phyloP scores from a whole-genome alignment of 2,113 vertebrate species.

The Puntigrus tetrazona region DNA sequence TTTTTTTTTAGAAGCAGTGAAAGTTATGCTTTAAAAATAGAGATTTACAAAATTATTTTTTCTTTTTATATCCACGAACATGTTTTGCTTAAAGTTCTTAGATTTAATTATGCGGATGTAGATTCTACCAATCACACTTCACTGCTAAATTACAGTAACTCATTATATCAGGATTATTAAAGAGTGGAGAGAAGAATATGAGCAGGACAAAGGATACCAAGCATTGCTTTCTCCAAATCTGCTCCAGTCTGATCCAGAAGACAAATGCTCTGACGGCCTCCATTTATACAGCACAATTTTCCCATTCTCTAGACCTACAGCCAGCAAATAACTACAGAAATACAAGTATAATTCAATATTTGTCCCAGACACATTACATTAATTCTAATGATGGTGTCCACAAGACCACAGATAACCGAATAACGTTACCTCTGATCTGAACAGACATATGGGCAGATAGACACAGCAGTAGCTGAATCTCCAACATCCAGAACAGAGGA shows the following conservation, averaged over 20 bases:
- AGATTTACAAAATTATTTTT: too few relatives aligned
- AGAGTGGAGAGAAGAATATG: background rate
- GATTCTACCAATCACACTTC: background rate
- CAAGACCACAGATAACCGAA: background rate
- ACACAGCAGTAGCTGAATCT: conserved; percentile 88
- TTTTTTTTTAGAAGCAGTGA: background rate
- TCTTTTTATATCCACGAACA: too few relatives aligned
- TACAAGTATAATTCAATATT: background rate
- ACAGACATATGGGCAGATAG: conserved; percentile 77
- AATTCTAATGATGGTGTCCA: background rate
- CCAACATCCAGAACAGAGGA: conserved; percentile 87
- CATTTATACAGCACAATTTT: conserved; percentile 86
- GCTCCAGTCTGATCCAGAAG: conserved; percentile 80
- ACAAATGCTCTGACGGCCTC: conserved; percentile 73
- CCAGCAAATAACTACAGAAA: conserved; percentile 81
- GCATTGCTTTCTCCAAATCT: conserved; percentile 73
- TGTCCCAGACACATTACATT: background rate
- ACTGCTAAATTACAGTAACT: too few relatives aligned
- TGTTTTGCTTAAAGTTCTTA: background rate
- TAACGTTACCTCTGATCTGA: conserved; percentile 76
- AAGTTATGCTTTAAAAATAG: background rate
- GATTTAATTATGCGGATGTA: background rate
- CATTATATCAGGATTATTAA: background rate
- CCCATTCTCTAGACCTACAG: conserved; percentile 88
- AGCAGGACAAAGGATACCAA: conserved; percentile 78